These are phyloP conservation scores for Myodes glareolus DNA, from an alignment of 2,113 vertebrate species.

Conservation along the genomic window DNA sequence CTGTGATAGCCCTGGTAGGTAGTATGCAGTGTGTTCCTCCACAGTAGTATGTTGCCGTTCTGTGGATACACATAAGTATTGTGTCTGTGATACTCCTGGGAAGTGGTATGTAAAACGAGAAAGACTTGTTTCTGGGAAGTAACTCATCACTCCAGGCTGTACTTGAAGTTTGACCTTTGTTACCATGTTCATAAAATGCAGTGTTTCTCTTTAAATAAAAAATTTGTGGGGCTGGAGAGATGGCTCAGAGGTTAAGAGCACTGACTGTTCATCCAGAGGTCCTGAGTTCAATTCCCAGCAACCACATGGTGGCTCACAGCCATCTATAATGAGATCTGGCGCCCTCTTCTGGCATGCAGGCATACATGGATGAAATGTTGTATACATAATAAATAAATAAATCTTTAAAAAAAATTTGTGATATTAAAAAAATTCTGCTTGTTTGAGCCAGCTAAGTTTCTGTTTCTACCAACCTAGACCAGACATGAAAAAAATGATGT, in stretches of 20 bases:
- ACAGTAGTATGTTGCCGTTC: background rate
- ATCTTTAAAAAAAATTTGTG: too few species aligned
- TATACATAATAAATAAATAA: too few species aligned
- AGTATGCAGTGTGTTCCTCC: background rate
- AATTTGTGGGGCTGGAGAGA: too few species aligned
- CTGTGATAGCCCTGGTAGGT: background rate
- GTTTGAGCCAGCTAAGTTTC: constrained; percentile 1
- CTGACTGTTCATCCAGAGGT: too few species aligned
- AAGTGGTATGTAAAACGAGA: background rate
- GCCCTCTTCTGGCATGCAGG: too few species aligned
- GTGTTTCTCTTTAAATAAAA: background rate
- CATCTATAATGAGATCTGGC: too few species aligned
- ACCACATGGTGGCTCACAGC: too few species aligned
- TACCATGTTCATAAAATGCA: background rate
- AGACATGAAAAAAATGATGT: constrained; percentile 9
- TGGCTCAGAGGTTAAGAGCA: too few species aligned
- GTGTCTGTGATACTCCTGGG: background rate
- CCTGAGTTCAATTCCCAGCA: too few species aligned
- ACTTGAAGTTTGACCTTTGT: constrained; percentile 1
- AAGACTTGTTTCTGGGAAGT: background rate
- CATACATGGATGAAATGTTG: too few species aligned
- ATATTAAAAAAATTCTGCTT: background rate
- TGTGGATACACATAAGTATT: background rate
- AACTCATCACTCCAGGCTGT: background rate
- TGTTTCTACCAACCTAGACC: constrained; percentile 23